These are phyloP conservation scores for Leptarthrus brevirostris DNA, from an alignment of 2,888 invertebrate genomes.

Conservation along the genomic window DNA sequence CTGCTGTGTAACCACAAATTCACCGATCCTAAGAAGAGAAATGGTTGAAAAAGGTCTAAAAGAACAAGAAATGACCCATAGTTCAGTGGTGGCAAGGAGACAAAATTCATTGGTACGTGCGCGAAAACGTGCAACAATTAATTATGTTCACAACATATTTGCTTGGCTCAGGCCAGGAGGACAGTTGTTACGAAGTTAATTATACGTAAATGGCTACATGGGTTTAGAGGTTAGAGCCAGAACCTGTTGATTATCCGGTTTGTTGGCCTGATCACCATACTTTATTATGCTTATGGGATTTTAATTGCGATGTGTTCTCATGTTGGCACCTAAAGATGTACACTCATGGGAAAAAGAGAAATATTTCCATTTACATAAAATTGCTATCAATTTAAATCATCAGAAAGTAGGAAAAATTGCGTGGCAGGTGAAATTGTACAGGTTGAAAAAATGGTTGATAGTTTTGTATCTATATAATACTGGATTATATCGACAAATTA, in stretches of 20 bases:
- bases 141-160: slow-evolving; percentile 27
- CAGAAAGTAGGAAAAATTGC: not conserved
- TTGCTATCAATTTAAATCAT: not conserved
- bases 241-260: slow-evolving; percentile 37
- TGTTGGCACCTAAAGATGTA: slow-evolving; percentile 35
- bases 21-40: too few species aligned
- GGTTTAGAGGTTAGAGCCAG: slow-evolving; percentile 32
- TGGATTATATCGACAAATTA: too few species aligned
- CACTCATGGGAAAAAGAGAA: slow-evolving; percentile 25
- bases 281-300: slow-evolving; percentile 40
- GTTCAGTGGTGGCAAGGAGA: too few species aligned
- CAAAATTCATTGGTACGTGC: slow-evolving; percentile 14
- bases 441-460: too few species aligned
- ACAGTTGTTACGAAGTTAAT: slow-evolving; percentile 30
- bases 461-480: too few species aligned
- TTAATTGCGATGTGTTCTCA: slow-evolving; percentile 32
- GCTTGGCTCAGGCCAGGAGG: slow-evolving; percentile 12
- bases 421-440: slow-evolving; percentile 12
- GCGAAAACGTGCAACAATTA: slow-evolving; percentile 31
- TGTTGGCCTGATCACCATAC: not conserved
- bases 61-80: too few species aligned
- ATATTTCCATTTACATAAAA: not conserved
- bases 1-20: too few species aligned
- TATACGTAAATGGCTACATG: slow-evolving; percentile 8
- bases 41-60: too few species aligned